A percentile compares a stretch with the other conserved stretches of the same genome.
Evolutionary conservation across 2,888 invertebrate genomes (phyloP).

Genomic region (Yponomeuta cagnagella): DNA sequence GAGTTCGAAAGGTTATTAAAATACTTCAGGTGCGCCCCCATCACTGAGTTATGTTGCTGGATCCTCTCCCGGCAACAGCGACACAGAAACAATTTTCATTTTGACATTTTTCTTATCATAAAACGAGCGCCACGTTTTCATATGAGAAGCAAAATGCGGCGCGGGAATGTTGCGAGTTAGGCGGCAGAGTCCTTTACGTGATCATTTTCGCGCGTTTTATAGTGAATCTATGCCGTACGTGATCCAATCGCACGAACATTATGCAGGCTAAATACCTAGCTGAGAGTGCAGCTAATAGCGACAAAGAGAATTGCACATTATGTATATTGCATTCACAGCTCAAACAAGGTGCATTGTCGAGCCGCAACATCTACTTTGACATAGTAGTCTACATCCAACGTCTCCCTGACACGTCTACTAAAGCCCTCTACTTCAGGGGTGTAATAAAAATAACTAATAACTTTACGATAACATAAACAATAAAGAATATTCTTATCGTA

Average conservation of each 20-base stretch:
- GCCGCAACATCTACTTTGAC: no score
- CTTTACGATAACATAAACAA: no score
- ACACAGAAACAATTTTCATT: constrained; percentile 42
- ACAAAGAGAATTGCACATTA: no score
- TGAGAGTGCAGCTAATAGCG: not conserved
- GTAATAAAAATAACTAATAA: no score
- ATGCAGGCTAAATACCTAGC: not conserved
- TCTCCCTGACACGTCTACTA: no score
- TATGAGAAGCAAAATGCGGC: not conserved
- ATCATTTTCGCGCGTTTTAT: not conserved
- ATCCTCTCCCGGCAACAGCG: constrained; percentile 23
- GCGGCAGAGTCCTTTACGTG: not conserved
- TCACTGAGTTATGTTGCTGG: constrained; percentile 24
- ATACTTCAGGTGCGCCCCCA: constrained; percentile 43
- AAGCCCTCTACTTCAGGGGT: no score
- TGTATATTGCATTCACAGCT: no score
- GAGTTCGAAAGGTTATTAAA: constrained; percentile 43
- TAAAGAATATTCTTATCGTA: no score
- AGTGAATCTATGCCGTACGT: not conserved
- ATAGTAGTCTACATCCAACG: no score
- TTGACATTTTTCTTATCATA: constrained; percentile 18
- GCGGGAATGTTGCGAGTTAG: constrained; percentile 4
- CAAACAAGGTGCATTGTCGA: no score
- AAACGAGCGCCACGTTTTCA: not conserved
- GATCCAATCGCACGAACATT: not conserved